A percentile compares a stretch with the other conserved stretches of the same genome.
These are phyloP conservation scores for Cancer borealis DNA, from an alignment of 2,888 invertebrate genomes.

Conservation along the genomic window DNA sequence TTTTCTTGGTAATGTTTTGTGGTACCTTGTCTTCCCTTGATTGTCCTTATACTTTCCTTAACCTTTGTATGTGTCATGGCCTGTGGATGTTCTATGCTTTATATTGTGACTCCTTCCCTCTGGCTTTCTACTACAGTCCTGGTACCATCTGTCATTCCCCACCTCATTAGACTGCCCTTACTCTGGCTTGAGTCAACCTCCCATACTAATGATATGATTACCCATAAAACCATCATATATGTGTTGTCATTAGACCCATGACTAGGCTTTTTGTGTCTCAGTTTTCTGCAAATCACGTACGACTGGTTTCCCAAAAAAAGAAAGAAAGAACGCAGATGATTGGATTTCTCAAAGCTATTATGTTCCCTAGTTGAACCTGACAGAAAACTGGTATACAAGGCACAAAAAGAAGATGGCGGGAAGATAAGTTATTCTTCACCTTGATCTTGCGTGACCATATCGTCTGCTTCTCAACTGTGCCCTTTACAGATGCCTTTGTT, in stretches of 20 bases:
- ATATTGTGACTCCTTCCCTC: not conserved
- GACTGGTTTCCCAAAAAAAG: not conserved
- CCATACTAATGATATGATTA: not conserved
- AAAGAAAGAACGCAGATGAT: not conserved
- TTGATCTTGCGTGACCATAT: constrained; percentile 12
- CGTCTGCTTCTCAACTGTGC: constrained; percentile 52
- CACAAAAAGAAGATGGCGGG: not conserved
- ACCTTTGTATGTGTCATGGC: not conserved
- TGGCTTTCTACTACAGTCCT: not conserved
- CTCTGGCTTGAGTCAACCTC: not conserved
- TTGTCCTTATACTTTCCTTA: not conserved
- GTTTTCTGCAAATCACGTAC: not conserved
- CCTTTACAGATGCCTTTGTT: constrained; percentile 74
- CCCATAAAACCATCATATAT: too few relatives aligned
- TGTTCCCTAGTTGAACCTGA: not conserved
- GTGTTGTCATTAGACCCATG: not conserved
- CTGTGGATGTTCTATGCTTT: not conserved
- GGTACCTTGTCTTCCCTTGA: not conserved
- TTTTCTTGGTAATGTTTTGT: not conserved
- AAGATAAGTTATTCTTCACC: not conserved
- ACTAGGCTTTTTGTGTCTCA: not conserved
- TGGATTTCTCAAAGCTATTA: not conserved
- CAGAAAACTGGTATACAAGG: not conserved
- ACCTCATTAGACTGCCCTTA: not conserved
- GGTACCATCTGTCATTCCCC: not conserved